Percentiles rank a stretch among this genome's conserved stretches.
These are phyloP conservation scores for Eupithecia tripunctaria DNA, from an alignment of 2,888 invertebrate genomes.

Conservation along the genomic window DNA sequence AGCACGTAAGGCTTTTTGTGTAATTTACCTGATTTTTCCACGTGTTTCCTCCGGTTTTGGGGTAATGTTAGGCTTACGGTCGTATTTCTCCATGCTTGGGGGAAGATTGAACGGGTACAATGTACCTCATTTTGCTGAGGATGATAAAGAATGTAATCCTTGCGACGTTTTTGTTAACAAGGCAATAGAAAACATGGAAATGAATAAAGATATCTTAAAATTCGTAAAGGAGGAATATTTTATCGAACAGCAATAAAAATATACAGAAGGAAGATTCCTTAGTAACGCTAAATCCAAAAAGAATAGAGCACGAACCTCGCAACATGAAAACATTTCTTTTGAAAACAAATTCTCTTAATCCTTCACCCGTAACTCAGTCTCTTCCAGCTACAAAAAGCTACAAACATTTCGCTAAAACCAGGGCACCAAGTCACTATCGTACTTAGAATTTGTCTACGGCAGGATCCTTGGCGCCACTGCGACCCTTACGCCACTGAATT, in stretches of 20 bases:
- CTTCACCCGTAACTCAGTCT: slow-evolving; percentile 15
- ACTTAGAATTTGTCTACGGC: slow-evolving; percentile 81
- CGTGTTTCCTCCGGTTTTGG: slow-evolving; percentile 12
- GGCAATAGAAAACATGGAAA: slow-evolving; percentile 30
- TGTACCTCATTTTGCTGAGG: slow-evolving; percentile 49
- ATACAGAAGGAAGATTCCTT: background rate
- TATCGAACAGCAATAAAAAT: background rate
- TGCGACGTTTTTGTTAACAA: slow-evolving; percentile 37
- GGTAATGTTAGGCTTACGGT: slow-evolving; percentile 66
- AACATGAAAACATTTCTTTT: slow-evolving; percentile 2
- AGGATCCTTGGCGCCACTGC: slow-evolving; percentile 80
- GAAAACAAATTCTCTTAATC: slow-evolving; percentile 3
- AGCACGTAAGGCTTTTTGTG: slow-evolving; percentile 68
- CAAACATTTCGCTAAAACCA: slow-evolving; percentile 52
- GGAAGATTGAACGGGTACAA: slow-evolving; percentile 70
- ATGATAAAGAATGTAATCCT: slow-evolving; percentile 40
- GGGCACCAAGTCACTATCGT: slow-evolving; percentile 62
- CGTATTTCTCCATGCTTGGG: slow-evolving; percentile 72
- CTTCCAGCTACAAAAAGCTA: slow-evolving; percentile 45
- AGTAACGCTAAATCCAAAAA: background rate
- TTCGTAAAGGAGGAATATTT: background rate
- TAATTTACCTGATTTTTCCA: slow-evolving; percentile 59
- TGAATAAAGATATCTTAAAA: slow-evolving; percentile 3
- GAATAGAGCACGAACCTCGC: background rate
- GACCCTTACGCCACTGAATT: slow-evolving; percentile 83